Conservation (phyloP, 2,113 vertebrate species). For the Melanerpes aurifrons region DNA sequence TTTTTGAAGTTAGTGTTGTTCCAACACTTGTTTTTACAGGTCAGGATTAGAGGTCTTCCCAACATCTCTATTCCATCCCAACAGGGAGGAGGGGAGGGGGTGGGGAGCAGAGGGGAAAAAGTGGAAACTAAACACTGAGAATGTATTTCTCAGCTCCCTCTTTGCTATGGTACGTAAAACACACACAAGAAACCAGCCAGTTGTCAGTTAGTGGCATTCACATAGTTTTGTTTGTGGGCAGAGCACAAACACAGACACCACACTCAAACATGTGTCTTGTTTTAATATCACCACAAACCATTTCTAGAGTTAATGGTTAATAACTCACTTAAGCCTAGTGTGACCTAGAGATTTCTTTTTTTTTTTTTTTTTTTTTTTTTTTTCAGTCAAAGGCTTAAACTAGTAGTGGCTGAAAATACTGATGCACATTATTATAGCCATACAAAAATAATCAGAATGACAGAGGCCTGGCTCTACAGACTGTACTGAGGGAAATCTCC, state of each 20-base stretch:
- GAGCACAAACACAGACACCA: conserved; percentile 74
- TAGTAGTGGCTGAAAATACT: conserved; percentile 56
- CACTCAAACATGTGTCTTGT: conserved; percentile 74
- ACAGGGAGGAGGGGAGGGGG: background rate
- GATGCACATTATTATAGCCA: conserved; percentile 47
- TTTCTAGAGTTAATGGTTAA: conserved; percentile 73
- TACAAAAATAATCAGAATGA: conserved; percentile 39
- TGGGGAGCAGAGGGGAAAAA: background rate
- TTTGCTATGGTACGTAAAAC: conserved; percentile 71
- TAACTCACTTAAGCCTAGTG: conserved; percentile 61
- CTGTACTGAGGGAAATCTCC: conserved; percentile 12
- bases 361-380: conserved; percentile 3
- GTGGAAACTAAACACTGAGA: conserved; percentile 12
- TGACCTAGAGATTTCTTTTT: background rate
- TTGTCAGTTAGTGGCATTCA: conserved; percentile 71
- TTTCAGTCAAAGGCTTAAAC: conserved; percentile 52
- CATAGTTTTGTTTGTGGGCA: conserved; percentile 74
- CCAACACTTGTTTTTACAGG: conserved; percentile 12
- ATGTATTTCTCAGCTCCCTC: conserved; percentile 62
- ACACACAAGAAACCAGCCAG: conserved; percentile 61
- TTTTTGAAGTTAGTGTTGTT: conserved; percentile 31
- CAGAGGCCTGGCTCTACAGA: background rate
- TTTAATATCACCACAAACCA: conserved; percentile 75
- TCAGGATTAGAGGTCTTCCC: background rate
- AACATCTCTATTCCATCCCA: background rate